These are phyloP conservation scores for Mastigias papua DNA, from an alignment of 30 jellyfish, hydroid and myxozoan species.

Conservation along the genomic window DNA sequence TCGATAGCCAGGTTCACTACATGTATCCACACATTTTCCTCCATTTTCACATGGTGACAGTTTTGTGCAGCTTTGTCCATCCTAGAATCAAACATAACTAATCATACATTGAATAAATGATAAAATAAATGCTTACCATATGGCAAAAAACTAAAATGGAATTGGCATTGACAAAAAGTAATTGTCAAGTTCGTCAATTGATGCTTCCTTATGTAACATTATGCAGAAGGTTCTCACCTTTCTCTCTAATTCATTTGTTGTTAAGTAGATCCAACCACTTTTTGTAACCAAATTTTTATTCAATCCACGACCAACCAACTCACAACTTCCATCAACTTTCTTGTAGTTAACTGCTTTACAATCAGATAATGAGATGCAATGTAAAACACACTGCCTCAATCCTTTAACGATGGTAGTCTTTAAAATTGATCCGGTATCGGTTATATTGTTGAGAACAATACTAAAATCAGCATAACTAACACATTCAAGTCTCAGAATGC, in stretches of 20 bases:
- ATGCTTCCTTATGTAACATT: no score
- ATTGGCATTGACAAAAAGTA: no score
- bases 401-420: constrained; percentile 29
- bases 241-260: not conserved
- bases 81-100: not conserved
- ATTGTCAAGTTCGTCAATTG: no score
- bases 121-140: not conserved
- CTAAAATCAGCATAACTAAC: not conserved
- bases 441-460: not conserved
- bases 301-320: constrained; percentile 28
- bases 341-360: constrained; percentile 48
- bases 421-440: not conserved
- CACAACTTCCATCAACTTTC: constrained; percentile 30
- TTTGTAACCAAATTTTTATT: not conserved
- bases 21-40: constrained; percentile 1
- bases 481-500: not conserved
- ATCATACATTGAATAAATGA: not conserved
- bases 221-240: no score
- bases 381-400: constrained; percentile 32
- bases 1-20: not conserved
- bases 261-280: not conserved
- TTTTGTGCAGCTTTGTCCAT: constrained; percentile 36
- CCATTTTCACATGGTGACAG: constrained; percentile 32
- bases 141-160: no score
- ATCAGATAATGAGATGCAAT: constrained; percentile 12